Evolutionary conservation across 2,888 invertebrate species (phyloP).

Genomic region (Thyatira batis): DNA sequence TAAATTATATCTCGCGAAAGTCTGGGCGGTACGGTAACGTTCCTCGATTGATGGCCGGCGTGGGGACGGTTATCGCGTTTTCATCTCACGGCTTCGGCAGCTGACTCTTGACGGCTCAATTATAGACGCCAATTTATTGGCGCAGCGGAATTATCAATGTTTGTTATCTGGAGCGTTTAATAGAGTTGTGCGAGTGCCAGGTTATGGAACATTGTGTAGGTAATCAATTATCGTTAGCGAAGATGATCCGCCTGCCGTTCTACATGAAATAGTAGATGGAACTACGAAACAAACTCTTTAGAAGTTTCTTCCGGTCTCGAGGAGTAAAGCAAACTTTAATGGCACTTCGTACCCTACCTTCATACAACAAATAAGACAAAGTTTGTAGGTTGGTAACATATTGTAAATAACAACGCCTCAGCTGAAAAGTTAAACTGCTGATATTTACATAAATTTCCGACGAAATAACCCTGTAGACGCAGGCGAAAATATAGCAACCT

Average conservation of each 20-base stretch:
- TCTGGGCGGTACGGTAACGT: constrained; percentile 57
- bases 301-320: background rate
- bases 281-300: background rate
- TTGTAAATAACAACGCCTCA: too few species aligned
- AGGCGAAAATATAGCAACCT: background rate
- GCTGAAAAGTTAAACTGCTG: too few species aligned
- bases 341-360: too few species aligned
- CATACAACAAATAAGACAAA: too few species aligned
- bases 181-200: constrained; percentile 8
- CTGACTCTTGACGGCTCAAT: constrained; percentile 56
- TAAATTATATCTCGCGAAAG: constrained; percentile 77
- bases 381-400: too few species aligned
- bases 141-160: constrained; percentile 36
- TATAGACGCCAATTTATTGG: constrained; percentile 46
- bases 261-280: background rate
- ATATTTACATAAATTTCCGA: background rate
- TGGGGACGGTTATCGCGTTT: constrained; percentile 62
- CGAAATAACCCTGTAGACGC: background rate
- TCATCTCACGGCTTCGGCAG: constrained; percentile 61
- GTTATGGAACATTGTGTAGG: background rate
- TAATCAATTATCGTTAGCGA: background rate
- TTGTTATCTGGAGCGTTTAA: constrained; percentile 17
- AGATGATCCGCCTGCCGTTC: background rate
- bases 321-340: too few species aligned
- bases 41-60: constrained; percentile 56